Conservation (phyloP, 2,797 vertebrate species). For the Hyperoplus lanceolatus region DNA sequence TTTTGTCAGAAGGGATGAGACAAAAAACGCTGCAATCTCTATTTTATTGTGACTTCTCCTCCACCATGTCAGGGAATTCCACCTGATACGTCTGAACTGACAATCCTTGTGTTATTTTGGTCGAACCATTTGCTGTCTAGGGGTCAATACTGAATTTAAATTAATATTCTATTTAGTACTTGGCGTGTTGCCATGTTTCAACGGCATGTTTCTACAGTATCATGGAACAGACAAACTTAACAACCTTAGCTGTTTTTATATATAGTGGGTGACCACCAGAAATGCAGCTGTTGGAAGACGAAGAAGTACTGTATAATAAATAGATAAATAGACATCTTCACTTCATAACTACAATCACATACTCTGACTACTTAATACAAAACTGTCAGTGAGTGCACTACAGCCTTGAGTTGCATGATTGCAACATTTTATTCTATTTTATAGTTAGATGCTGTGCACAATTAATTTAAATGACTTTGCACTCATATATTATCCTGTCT, state of each 20-base stretch:
- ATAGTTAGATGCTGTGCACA: neutral
- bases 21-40: conserved; percentile 57
- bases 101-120: neutral
- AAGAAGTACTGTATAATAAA: too few species aligned
- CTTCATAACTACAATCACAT: neutral
- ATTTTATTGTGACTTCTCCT: conserved; percentile 18
- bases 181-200: neutral
- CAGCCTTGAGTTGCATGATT: neutral
- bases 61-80: conserved; percentile 9
- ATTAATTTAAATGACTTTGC: neutral
- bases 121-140: neutral
- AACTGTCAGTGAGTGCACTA: neutral
- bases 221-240: too few species aligned
- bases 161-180: neutral
- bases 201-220: too few species aligned
- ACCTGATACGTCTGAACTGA: conserved; percentile 14
- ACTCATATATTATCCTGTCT: neutral
- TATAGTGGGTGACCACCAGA: too few species aligned
- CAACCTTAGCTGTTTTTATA: too few species aligned
- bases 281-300: too few species aligned
- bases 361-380: neutral
- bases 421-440: neutral
- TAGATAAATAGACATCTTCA: too few species aligned
- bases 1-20: conserved; percentile 62
- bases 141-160: neutral